Conservation (phyloP, 1,140 invertebrate genomes). For the Lucilia sericata region DNA sequence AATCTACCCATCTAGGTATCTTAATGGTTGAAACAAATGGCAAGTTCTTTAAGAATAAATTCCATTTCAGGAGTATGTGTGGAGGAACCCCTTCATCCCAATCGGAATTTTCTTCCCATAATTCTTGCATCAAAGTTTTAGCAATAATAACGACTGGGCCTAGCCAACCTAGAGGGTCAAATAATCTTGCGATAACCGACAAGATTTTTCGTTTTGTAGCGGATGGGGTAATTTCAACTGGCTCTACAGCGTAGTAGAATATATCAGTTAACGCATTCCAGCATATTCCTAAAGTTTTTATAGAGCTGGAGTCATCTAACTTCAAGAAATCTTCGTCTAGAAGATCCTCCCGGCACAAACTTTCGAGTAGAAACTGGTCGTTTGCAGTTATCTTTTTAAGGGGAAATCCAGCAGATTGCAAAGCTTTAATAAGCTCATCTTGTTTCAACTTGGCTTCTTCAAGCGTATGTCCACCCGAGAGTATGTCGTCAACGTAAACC, state of each 20-base stretch:
- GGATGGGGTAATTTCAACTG: background rate
- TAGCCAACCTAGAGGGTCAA: slow-evolving; percentile 32
- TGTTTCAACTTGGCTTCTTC: background rate
- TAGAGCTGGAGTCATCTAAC: background rate
- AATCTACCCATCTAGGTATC: background rate
- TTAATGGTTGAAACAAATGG: background rate
- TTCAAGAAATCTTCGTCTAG: background rate
- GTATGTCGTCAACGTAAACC: slow-evolving; percentile 30
- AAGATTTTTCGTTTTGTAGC: background rate
- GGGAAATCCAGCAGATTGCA: slow-evolving; percentile 14
- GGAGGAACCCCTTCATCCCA: slow-evolving; percentile 2
- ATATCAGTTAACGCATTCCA: slow-evolving; percentile 20
- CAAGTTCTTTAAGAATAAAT: background rate
- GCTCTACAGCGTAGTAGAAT: slow-evolving; percentile 7
- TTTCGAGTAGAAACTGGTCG: background rate
- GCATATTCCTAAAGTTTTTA: slow-evolving; percentile 27
- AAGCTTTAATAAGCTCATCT: background rate
- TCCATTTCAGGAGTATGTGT: background rate
- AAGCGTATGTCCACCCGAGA: slow-evolving; percentile 5
- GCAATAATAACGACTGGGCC: slow-evolving; percentile 22
- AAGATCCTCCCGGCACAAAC: background rate
- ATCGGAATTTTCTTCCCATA: slow-evolving; percentile 49
- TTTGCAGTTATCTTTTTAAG: background rate
- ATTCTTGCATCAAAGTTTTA: slow-evolving; percentile 46
- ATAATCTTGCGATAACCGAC: background rate